A percentile compares a stretch with the other conserved stretches of the same genome.
phyloP scores from a whole-genome alignment of 2,888 invertebrate genomes.

The Sphinx pinastri region DNA sequence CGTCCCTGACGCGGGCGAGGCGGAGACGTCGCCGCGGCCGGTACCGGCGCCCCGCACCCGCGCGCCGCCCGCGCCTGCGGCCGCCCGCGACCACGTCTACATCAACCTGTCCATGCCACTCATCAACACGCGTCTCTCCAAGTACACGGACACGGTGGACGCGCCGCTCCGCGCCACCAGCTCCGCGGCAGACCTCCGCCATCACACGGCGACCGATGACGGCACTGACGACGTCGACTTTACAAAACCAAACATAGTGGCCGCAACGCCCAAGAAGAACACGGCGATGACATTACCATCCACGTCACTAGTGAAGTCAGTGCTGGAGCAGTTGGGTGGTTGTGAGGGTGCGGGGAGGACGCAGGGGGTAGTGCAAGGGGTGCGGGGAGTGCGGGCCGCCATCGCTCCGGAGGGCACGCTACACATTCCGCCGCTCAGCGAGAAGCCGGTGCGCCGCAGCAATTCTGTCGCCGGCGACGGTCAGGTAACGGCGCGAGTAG shows the following conservation, averaged over 20 bases:
- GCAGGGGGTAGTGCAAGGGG: neutral
- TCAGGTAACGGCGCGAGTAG: constrained; percentile 73
- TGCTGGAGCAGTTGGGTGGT: constrained; percentile 67
- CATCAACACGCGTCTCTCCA: constrained; percentile 61
- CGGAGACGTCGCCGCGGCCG: constrained; percentile 80
- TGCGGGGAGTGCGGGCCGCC: constrained; percentile 67
- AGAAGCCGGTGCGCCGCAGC: constrained; percentile 80
- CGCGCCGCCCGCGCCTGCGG: constrained; percentile 61
- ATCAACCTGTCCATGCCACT: constrained; percentile 84
- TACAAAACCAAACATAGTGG: constrained; percentile 75
- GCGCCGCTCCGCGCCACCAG: constrained; percentile 67
- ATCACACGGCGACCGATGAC: constrained; percentile 33
- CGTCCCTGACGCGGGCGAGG: constrained; percentile 69
- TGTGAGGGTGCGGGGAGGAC: constrained; percentile 45
- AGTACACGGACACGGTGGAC: constrained; percentile 65
- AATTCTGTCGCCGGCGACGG: constrained; percentile 73
- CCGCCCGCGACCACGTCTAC: constrained; percentile 82
- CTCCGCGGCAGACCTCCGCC: constrained; percentile 63
- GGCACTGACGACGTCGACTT: constrained; percentile 34
- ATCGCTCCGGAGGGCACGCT: constrained; percentile 76
- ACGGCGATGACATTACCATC: constrained; percentile 67
- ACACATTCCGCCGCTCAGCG: constrained; percentile 79
- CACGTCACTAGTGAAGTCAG: constrained; percentile 75
- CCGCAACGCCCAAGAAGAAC: constrained; percentile 73
- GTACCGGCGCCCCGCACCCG: constrained; percentile 85